Conservation (phyloP, 1,140 invertebrate species). For the Megalopta genalis region DNA sequence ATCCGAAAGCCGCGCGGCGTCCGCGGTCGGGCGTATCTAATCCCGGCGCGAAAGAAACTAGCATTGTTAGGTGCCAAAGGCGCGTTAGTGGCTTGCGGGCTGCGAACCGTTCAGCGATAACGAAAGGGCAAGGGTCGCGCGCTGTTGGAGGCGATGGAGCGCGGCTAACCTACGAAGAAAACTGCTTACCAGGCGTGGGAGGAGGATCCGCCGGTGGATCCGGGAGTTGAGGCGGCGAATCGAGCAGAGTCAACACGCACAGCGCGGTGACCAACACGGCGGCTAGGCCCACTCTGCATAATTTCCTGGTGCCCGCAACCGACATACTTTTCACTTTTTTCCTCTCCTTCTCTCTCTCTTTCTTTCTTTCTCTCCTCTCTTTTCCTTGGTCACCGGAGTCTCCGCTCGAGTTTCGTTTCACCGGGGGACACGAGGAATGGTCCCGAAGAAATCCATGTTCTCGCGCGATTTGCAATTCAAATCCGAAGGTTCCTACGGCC, state of each 20-base stretch:
- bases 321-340: slow-evolving; percentile 67
- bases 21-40: neutral
- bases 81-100: slow-evolving; percentile 32
- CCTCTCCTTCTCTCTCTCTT: slow-evolving; percentile 17
- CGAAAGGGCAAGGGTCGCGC: slow-evolving; percentile 59
- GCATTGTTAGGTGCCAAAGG: slow-evolving; percentile 43
- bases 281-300: slow-evolving; percentile 75
- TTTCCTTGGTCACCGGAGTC: neutral
- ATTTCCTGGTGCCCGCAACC: slow-evolving; percentile 71
- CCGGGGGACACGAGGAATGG: neutral
- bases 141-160: slow-evolving; percentile 46
- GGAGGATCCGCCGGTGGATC: slow-evolving; percentile 72
- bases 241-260: slow-evolving; percentile 73
- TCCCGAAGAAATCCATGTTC: slow-evolving; percentile 17
- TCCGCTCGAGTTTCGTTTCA: slow-evolving; percentile 16
- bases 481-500: neutral
- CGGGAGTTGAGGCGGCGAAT: slow-evolving; percentile 75
- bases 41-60: neutral
- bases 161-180: slow-evolving; percentile 38
- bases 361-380: slow-evolving; percentile 41
- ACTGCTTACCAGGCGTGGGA: slow-evolving; percentile 74
- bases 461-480: slow-evolving; percentile 38
- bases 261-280: slow-evolving; percentile 74
- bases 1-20: neutral
- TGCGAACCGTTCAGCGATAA: slow-evolving; percentile 58